These are phyloP conservation scores for Chouioia cunea DNA, from an alignment of 2,888 invertebrate species.

Conservation along the genomic window DNA sequence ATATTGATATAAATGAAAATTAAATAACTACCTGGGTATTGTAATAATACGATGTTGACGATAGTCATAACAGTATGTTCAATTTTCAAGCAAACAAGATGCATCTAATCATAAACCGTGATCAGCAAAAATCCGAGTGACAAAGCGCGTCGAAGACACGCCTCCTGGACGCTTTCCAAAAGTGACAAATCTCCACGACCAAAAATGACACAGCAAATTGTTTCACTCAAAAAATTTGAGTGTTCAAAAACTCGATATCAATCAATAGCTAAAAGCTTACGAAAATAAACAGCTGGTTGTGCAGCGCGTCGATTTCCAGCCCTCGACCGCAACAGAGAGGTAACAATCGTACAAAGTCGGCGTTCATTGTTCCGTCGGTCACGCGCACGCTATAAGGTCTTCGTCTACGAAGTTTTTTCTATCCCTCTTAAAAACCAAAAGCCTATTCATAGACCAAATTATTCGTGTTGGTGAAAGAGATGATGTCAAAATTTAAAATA, in stretches of 20 bases:
- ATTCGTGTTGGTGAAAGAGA: too few species aligned
- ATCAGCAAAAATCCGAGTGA: conserved; percentile 45
- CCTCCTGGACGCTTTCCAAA: not conserved
- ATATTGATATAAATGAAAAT: too few species aligned
- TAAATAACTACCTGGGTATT: too few species aligned
- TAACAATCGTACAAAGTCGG: conserved; percentile 62
- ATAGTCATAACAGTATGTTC: too few species aligned
- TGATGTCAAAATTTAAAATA: too few species aligned
- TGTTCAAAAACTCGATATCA: not conserved
- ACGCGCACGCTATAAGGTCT: not conserved
- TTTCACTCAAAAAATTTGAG: not conserved
- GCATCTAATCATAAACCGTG: conserved; percentile 48
- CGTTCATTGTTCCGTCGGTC: conserved; percentile 56
- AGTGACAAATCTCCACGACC: not conserved
- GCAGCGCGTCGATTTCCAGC: conserved; percentile 9
- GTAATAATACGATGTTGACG: too few species aligned
- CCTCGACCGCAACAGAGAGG: conserved; percentile 28
- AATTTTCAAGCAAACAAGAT: conserved; percentile 4
- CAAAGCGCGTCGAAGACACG: not conserved
- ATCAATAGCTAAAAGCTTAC: too few species aligned
- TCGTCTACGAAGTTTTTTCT: conserved; percentile 2
- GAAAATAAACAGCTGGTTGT: conserved; percentile 31
- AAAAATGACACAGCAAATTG: conserved; percentile 29
- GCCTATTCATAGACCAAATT: conserved; percentile 23
- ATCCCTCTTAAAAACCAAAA: conserved; percentile 27